phyloP scores from a whole-genome alignment of 2,113 vertebrate genomes.

The Aldabrachelys gigantea region DNA sequence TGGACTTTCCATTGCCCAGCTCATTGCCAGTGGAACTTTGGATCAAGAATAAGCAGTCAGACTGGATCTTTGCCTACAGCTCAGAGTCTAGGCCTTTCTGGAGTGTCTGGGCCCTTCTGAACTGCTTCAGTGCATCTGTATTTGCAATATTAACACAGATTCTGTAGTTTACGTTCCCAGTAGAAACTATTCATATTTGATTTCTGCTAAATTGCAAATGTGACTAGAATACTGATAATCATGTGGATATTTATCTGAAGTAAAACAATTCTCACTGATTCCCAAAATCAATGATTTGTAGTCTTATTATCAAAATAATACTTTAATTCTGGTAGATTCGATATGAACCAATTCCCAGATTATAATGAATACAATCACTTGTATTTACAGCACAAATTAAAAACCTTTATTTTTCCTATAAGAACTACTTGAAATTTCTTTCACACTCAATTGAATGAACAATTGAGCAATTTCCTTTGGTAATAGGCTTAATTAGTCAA shows the following conservation, averaged over 20 bases:
- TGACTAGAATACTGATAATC: neutral
- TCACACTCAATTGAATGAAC: constrained; percentile 32
- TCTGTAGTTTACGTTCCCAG: neutral
- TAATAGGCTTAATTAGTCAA: constrained; percentile 53
- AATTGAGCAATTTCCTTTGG: constrained; percentile 45
- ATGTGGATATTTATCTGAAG: neutral
- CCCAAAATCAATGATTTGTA: neutral
- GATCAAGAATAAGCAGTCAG: neutral
- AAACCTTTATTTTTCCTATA: constrained; percentile 20
- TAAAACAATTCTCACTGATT: neutral
- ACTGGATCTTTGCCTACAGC: neutral
- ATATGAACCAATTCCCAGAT: neutral
- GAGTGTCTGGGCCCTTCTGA: neutral
- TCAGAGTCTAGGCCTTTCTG: neutral
- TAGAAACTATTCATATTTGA: neutral
- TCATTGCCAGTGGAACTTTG: neutral
- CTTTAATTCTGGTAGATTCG: neutral
- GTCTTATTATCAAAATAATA: neutral
- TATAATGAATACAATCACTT: neutral
- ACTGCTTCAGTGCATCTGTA: neutral
- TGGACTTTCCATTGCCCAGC: neutral
- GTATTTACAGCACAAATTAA: neutral
- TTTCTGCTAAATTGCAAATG: neutral
- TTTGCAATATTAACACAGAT: neutral
- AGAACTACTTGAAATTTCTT: constrained; percentile 41